Evolutionary conservation across 2,797 vertebrate genomes (phyloP), one percentile per base, ranked within the genome.

Genomic region (Masticophis lateralis): DNA sequence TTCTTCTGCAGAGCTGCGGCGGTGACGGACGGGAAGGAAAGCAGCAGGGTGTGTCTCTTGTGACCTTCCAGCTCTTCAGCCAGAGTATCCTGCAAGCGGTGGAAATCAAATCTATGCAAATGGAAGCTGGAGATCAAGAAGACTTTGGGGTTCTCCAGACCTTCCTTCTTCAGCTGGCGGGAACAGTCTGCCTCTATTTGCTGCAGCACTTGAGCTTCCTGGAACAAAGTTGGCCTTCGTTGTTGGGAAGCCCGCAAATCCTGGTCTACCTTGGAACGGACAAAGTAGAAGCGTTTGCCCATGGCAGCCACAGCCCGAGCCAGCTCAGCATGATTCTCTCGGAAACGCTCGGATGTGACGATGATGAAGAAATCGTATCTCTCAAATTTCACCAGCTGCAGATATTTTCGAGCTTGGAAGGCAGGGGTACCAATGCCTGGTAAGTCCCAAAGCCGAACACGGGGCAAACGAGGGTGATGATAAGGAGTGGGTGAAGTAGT

Each of bases 331-430:
- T 98, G 97, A 92, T 97, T 97, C 60, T 98, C 96, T 91, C 93
- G 97, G 91, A 98, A 98, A 89, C 98, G 95, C 88, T 96, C 96
- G 0, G 97, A 93, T 0, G 95, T 95, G 2, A 98, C 93, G 28
- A 98, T 97, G 55, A 97, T 92, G 93, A 98, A 98, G 94, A 98
- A 98, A 92, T 98, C 98, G 5, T 97, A 98, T 8, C 86, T 97
- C 51, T 97, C 56, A 18, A 98, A 98, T 43, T 90, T 93, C 83
- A 98, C 97, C 55, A 92, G 88, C 92, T 98, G 90, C 90, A 98
- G 95, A 95, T 98, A 98, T 6, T 96, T 89, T 43, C 97, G 94
- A 0, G 97, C 97, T 7, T 97, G 96, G 95, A 98, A 98, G 1
- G 94, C 96, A 0, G 95, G 96, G 10, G 95, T 97, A 2, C 98